phyloP scores from a whole-genome alignment of 2,113 vertebrate genomes.

The Hylia prasina region DNA sequence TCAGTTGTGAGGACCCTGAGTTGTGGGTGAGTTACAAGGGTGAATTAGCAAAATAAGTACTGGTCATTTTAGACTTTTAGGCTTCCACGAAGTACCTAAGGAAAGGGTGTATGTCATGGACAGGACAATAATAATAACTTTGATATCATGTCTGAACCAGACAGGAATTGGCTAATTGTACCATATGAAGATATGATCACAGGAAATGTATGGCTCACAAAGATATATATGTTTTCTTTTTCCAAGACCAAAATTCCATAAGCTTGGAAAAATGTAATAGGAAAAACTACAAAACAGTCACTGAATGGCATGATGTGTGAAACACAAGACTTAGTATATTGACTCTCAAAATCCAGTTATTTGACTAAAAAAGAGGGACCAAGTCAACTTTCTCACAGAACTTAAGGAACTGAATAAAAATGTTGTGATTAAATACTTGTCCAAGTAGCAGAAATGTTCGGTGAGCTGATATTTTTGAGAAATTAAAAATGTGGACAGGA shows the following conservation, averaged over 20 bases:
- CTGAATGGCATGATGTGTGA: not conserved
- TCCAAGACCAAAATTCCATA: not conserved
- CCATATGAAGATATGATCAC: not conserved
- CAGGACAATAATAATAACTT: not conserved
- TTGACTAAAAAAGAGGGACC: not conserved
- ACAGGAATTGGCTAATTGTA: conserved; percentile 13
- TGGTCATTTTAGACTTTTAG: not conserved
- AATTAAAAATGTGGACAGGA: not conserved
- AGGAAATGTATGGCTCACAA: not conserved
- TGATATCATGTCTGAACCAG: not conserved
- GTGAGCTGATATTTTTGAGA: not conserved
- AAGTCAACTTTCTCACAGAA: not conserved
- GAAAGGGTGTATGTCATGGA: not conserved
- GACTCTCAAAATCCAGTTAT: not conserved
- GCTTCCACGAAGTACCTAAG: not conserved
- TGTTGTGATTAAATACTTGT: not conserved
- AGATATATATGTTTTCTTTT: conserved; percentile 32
- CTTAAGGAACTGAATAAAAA: not conserved
- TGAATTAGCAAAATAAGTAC: not conserved
- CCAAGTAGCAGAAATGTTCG: not conserved
- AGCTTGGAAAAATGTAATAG: not conserved
- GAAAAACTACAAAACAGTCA: not conserved
- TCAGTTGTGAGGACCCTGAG: not conserved
- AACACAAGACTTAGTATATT: not conserved
- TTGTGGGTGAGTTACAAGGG: not conserved